Evolutionary conservation across 1,140 invertebrate genomes (phyloP).

Genomic region (Macrobrachium nipponense): DNA sequence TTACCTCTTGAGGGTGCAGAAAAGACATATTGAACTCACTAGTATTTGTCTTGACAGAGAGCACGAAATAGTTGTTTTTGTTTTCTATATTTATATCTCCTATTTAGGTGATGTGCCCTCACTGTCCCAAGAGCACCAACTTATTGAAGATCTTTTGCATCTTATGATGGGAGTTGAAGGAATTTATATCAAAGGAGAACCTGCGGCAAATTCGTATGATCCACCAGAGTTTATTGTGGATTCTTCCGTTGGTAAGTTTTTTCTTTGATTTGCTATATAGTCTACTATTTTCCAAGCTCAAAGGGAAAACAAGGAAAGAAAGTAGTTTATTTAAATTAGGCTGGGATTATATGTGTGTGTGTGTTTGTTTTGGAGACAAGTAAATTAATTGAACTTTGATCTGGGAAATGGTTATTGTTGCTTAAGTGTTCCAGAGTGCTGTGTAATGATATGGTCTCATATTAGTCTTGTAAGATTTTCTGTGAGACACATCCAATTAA

Average conservation of each 20-base stretch:
- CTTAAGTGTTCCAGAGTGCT: too few relatives aligned
- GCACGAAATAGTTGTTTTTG: not conserved
- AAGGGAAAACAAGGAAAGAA: not conserved
- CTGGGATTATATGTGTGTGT: too few relatives aligned
- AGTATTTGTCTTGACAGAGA: too few relatives aligned
- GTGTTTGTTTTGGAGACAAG: too few relatives aligned
- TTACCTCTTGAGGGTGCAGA: too few relatives aligned
- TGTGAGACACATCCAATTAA: too few relatives aligned
- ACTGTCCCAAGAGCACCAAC: constrained; percentile 81
- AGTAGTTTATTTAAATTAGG: too few relatives aligned
- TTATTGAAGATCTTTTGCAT: constrained; percentile 88
- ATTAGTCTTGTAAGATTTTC: too few relatives aligned
- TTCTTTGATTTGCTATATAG: not conserved
- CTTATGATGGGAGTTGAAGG: constrained; percentile 83
- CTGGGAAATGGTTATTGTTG: too few relatives aligned
- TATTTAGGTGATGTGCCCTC: constrained; percentile 67
- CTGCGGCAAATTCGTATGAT: constrained; percentile 65
- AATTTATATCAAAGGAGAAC: constrained; percentile 75
- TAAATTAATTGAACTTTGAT: too few relatives aligned
- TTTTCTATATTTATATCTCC: constrained; percentile 2
- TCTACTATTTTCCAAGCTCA: not conserved
- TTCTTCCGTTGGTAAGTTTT: constrained; percentile 69
- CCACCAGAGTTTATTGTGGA: constrained; percentile 70
- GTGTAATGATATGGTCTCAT: too few relatives aligned
- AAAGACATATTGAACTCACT: too few relatives aligned